Percentiles rank a stretch among this genome's conserved stretches.
These are phyloP conservation scores for Lacerta bilineata DNA, from an alignment of 2,797 vertebrate genomes.

Conservation along the genomic window DNA sequence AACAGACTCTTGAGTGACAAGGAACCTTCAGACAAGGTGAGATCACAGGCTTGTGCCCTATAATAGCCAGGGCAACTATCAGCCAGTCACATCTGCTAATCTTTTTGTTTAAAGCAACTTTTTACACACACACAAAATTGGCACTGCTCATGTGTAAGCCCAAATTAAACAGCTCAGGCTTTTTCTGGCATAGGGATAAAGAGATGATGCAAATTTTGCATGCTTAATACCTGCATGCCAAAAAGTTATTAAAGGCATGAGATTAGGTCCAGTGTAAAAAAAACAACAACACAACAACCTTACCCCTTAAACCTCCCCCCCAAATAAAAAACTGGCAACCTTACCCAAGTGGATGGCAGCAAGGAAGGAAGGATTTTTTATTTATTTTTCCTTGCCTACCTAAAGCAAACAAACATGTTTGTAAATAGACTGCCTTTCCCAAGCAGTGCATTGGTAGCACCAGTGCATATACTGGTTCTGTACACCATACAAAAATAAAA, in stretches of 20 bases:
- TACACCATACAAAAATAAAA: neutral
- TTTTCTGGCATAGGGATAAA: neutral
- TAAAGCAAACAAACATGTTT: neutral
- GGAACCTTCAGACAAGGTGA: neutral
- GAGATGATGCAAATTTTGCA: neutral
- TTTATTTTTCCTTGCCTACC: neutral
- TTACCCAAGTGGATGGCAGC: neutral
- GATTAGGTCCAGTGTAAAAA: neutral
- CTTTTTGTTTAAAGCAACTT: neutral
- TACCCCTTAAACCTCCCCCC: no score
- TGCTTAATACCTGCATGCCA: slow-evolving; percentile 7
- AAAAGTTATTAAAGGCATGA: neutral
- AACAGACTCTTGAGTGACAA: neutral
- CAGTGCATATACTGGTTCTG: neutral
- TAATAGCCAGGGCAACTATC: neutral
- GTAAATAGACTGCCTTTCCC: neutral
- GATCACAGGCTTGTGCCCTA: neutral
- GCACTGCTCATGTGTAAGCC: neutral
- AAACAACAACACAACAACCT: no score
- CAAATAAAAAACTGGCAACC: neutral
- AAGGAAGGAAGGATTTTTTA: neutral
- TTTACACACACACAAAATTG: neutral
- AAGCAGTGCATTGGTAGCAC: neutral
- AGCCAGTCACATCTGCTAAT: neutral
- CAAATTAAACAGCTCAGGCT: neutral